Percentiles rank a stretch among this genome's conserved stretches.
Conservation (phyloP, 2,888 invertebrate genomes). For the Serripes groenlandicus region DNA sequence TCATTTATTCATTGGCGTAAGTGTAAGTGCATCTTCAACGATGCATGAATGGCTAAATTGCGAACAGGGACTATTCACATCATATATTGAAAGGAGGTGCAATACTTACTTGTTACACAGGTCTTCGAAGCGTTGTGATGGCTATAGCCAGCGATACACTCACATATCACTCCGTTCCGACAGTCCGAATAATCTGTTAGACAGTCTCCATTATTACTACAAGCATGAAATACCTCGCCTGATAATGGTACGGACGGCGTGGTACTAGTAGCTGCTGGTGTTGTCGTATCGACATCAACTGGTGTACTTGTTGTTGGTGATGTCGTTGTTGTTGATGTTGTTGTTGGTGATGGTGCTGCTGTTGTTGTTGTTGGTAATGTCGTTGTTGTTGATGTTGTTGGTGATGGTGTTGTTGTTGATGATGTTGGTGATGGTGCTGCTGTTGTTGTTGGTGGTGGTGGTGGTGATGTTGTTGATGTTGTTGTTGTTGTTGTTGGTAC, state of each 20-base stretch:
- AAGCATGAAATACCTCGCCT: slow-evolving; percentile 35
- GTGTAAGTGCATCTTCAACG: too few relatives aligned
- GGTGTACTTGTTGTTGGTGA: slow-evolving; percentile 18
- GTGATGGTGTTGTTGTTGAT: not conserved
- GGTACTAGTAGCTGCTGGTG: not conserved
- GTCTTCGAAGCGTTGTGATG: slow-evolving; percentile 21
- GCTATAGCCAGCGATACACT: slow-evolving; percentile 53
- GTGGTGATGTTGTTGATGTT: not conserved
- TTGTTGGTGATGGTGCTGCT: not conserved
- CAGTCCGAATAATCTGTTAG: slow-evolving; percentile 26
- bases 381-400: slow-evolving; percentile 6
- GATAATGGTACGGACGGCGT: slow-evolving; percentile 4
- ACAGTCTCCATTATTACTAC: slow-evolving; percentile 23
- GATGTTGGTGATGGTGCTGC: slow-evolving; percentile 10
- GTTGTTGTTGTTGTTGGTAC: slow-evolving; percentile 24
- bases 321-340: slow-evolving; percentile 9
- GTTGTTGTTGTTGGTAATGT: not conserved
- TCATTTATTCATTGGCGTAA: too few relatives aligned
- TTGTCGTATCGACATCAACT: not conserved
- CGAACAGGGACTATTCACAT: too few relatives aligned
- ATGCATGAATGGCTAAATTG: too few relatives aligned
- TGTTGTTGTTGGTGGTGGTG: not conserved
- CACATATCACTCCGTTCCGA: slow-evolving; percentile 35
- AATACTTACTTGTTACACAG: slow-evolving; percentile 43
- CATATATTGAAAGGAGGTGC: too few relatives aligned